These are phyloP conservation scores for Drosophila nebulosa DNA, from an alignment of 1,140 invertebrate genomes.

Conservation along the genomic window DNA sequence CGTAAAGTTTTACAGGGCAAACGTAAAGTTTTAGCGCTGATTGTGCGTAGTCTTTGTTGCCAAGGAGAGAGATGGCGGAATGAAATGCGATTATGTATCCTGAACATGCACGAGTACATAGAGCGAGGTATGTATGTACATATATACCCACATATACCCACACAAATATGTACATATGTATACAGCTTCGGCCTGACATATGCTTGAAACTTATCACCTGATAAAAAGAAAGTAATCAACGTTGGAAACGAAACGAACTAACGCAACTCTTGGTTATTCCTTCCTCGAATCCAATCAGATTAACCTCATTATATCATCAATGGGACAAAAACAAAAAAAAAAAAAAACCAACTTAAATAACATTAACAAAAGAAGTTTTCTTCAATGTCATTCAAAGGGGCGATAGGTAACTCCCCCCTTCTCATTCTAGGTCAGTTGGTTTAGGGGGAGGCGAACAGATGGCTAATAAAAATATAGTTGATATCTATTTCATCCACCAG, in stretches of 20 bases:
- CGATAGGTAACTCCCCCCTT: too few species aligned
- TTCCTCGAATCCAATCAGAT: neutral
- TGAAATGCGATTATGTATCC: constrained; percentile 43
- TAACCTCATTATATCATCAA: neutral
- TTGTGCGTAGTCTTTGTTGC: constrained; percentile 36
- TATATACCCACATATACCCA: too few species aligned
- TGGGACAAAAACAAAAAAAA: neutral
- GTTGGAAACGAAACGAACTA: too few species aligned
- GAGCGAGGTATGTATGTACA: neutral
- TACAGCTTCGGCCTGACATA: constrained; percentile 3
- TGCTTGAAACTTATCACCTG: neutral
- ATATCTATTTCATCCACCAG: too few species aligned
- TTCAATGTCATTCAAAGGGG: too few species aligned
- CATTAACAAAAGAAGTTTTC: neutral
- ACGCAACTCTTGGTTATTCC: neutral
- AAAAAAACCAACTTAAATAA: neutral
- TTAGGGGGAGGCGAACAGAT: too few species aligned
- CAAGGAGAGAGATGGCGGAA: constrained; percentile 15
- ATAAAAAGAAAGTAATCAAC: neutral
- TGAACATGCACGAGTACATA: constrained; percentile 24
- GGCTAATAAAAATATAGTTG: too few species aligned
- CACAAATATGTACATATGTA: too few species aligned
- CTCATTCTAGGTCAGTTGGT: too few species aligned
- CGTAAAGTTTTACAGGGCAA: constrained; percentile 71
- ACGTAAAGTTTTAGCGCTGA: constrained; percentile 69